Percentiles rank a stretch among this genome's conserved stretches.
phyloP scores from a whole-genome alignment of 1,140 invertebrate genomes.

The Bombus affinis region DNA sequence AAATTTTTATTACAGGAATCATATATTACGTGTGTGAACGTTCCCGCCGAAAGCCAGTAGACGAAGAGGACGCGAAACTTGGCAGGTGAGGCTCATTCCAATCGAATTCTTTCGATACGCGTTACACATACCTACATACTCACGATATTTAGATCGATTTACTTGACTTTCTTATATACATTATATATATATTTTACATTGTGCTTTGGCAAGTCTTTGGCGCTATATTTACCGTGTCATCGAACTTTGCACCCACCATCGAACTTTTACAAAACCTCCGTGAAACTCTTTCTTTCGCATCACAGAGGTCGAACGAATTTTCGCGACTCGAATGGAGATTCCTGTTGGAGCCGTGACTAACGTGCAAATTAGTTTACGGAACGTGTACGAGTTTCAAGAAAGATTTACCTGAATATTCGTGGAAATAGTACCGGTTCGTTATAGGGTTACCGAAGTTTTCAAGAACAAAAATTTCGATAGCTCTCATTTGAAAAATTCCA shows the following conservation, averaged over 20 bases:
- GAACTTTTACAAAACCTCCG: conserved; percentile 37
- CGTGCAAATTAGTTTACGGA: conserved; percentile 14
- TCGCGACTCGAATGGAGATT: background rate
- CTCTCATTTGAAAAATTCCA: background rate
- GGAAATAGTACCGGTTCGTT: conserved; percentile 1
- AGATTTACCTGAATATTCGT: background rate
- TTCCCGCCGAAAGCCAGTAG: conserved; percentile 85
- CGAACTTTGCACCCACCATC: conserved; percentile 67
- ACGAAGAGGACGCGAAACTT: conserved; percentile 90
- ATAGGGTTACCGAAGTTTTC: background rate
- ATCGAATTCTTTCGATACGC: conserved; percentile 12
- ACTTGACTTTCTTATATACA: conserved; percentile 48
- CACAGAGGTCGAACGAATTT: conserved; percentile 18
- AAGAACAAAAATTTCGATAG: background rate
- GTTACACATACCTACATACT: conserved; percentile 43
- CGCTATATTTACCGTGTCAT: conserved; percentile 78
- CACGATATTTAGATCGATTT: conserved; percentile 40
- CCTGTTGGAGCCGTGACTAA: conserved; percentile 15
- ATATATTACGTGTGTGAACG: conserved; percentile 88
- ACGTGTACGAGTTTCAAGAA: background rate
- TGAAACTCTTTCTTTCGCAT: conserved; percentile 24
- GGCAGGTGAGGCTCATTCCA: conserved; percentile 86
- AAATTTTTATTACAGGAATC: conserved; percentile 83
- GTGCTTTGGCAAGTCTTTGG: conserved; percentile 82
- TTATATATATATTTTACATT: conserved; percentile 68